Conservation (phyloP, 2,797 vertebrate genomes). For the Muscicapa comitata region DNA sequence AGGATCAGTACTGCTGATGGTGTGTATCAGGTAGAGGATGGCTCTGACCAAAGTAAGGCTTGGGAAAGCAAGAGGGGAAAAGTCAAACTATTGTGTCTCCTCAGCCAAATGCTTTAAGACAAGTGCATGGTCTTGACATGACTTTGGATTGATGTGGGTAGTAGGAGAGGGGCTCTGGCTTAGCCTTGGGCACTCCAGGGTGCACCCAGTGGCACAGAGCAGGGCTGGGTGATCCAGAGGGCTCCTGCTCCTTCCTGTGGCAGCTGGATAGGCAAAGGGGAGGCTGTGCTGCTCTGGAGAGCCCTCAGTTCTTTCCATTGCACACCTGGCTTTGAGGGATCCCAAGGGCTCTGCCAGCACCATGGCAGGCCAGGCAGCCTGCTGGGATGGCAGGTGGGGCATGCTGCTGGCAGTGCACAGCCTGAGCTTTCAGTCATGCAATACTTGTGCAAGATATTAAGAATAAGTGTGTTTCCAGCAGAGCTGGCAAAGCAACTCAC, state of each 20-base stretch:
- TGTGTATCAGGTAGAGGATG: neutral
- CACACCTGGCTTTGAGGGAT: neutral
- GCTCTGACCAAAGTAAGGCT: neutral
- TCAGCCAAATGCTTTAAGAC: neutral
- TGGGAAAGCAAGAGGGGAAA: neutral
- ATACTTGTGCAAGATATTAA: neutral
- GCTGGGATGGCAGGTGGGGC: neutral
- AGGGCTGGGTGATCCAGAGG: neutral
- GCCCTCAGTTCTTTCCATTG: neutral
- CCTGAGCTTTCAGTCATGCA: rapidly evolving
- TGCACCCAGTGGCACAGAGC: neutral
- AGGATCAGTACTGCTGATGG: neutral
- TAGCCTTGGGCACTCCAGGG: neutral
- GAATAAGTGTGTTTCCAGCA: neutral
- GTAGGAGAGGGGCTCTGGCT: neutral
- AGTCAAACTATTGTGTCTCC: neutral
- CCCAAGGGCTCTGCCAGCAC: neutral
- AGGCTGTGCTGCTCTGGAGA: neutral
- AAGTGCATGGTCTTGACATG: rapidly evolving
- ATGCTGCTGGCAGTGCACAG: neutral
- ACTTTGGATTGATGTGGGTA: rapidly evolving
- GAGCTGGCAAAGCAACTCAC: neutral
- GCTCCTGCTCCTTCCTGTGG: neutral
- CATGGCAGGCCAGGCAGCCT: neutral
- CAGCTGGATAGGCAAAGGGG: neutral